A percentile compares a stretch with the other conserved stretches of the same genome.
phyloP scores from a whole-genome alignment of 2,113 vertebrate species.

The Oreotrochilus melanogaster region DNA sequence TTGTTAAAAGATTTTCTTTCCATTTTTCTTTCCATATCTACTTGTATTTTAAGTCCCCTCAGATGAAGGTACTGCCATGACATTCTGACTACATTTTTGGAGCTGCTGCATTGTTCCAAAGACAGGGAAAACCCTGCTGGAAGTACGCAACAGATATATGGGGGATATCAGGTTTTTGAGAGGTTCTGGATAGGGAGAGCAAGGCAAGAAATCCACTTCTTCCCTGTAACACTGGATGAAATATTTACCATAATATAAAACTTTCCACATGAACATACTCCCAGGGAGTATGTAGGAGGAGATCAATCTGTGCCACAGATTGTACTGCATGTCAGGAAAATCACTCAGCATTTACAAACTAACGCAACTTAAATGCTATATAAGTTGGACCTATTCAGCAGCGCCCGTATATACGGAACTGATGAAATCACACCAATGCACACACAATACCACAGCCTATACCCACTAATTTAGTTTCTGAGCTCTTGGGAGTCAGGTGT shows the following conservation, averaged over 20 bases:
- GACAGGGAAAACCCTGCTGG: not conserved
- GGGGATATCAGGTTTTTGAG: not conserved
- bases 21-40: not conserved
- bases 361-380: not conserved
- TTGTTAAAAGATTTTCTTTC: not conserved
- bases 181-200: not conserved
- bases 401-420: not conserved
- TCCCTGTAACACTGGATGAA: not conserved
- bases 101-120: not conserved
- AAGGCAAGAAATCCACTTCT: not conserved
- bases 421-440: not conserved
- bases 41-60: not conserved
- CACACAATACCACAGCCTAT: rapidly evolving
- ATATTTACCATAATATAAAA: not conserved
- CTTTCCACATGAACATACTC: not conserved
- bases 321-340: not conserved
- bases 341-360: not conserved
- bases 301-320: not conserved
- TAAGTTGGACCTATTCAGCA: not conserved
- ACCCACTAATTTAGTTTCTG: not conserved
- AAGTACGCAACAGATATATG: not conserved
- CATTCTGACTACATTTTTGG: not conserved
- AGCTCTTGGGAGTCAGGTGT: not conserved
- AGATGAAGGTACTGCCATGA: not conserved
- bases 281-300: not conserved